A percentile compares a stretch with the other conserved stretches of the same genome.
These are phyloP conservation scores for Gorsachius goisagi DNA, from an alignment of 2,113 vertebrate genomes.

Conservation along the genomic window DNA sequence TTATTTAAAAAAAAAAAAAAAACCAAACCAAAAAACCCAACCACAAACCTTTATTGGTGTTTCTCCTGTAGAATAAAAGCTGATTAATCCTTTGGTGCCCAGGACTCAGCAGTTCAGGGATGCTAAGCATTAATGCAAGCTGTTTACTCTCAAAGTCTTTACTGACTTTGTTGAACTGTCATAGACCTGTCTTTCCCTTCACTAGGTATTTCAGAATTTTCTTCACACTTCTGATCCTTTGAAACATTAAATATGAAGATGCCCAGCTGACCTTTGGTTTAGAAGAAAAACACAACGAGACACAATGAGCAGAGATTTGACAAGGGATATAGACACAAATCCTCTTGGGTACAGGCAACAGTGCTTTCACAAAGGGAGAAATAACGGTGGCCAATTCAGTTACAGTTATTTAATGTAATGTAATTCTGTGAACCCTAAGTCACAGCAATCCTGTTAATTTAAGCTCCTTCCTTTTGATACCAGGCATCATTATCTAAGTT, in stretches of 20 bases:
- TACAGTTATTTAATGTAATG: not conserved
- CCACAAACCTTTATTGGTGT: not conserved
- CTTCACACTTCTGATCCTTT: not conserved
- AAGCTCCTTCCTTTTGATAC: not conserved
- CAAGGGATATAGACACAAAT: not conserved
- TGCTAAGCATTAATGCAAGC: not conserved
- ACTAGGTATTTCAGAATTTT: not conserved
- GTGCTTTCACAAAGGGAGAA: not conserved
- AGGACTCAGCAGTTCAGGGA: not conserved
- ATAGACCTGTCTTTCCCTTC: not conserved
- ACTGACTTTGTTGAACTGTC: not conserved
- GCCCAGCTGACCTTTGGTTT: not conserved
- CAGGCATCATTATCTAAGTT: not conserved
- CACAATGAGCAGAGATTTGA: not conserved
- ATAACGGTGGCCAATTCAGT: not conserved
- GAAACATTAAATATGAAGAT: not conserved
- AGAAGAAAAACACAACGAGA: not conserved
- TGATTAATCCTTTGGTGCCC: not conserved
- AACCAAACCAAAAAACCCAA: not conserved
- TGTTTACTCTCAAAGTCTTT: not conserved
- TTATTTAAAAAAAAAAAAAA: not conserved
- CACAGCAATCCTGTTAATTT: not conserved
- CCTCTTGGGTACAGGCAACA: not conserved
- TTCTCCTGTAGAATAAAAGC: not conserved
- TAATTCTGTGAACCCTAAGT: not conserved